Percentiles rank a stretch among this genome's conserved stretches.
phyloP scores from a whole-genome alignment of 2,888 invertebrate genomes.

The Taphrorychus bicolor region DNA sequence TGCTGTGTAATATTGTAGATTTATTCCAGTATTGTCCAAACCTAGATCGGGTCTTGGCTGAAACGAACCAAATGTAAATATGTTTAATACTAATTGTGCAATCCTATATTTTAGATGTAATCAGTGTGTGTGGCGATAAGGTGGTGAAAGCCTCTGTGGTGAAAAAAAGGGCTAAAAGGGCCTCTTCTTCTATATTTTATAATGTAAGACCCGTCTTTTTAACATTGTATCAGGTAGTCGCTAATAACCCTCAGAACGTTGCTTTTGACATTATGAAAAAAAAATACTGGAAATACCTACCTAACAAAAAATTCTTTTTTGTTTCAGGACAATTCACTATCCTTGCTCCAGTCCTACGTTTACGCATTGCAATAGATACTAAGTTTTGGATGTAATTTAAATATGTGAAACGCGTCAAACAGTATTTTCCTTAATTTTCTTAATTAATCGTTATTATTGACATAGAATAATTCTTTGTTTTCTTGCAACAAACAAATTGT shows the following conservation, averaged over 20 bases:
- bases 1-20: slow-evolving; percentile 38
- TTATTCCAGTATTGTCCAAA: slow-evolving; percentile 8
- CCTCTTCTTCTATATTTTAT: slow-evolving; percentile 52
- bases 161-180: slow-evolving; percentile 60
- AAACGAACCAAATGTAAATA: slow-evolving; percentile 2
- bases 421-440: slow-evolving; percentile 39
- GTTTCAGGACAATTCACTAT: slow-evolving; percentile 57
- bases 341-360: slow-evolving; percentile 53
- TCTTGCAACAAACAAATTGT: no score
- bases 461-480: no score
- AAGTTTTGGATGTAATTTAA: slow-evolving; percentile 25
- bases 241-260: slow-evolving; percentile 17
- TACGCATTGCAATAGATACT: slow-evolving; percentile 57
- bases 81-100: slow-evolving; percentile 7
- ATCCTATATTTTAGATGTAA: slow-evolving; percentile 77
- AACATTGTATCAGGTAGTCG: slow-evolving; percentile 41
- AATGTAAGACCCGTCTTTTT: slow-evolving; percentile 57
- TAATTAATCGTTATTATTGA: no score
- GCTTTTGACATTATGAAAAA: slow-evolving; percentile 3
- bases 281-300: no score
- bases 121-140: slow-evolving; percentile 88
- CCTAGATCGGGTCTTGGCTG: not conserved
- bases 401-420: slow-evolving; percentile 6
- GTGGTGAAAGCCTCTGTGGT: slow-evolving; percentile 56
- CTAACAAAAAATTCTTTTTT: not conserved